phyloP scores from a whole-genome alignment of 2,113 vertebrate genomes.

The Psittacula cyanocephala region DNA sequence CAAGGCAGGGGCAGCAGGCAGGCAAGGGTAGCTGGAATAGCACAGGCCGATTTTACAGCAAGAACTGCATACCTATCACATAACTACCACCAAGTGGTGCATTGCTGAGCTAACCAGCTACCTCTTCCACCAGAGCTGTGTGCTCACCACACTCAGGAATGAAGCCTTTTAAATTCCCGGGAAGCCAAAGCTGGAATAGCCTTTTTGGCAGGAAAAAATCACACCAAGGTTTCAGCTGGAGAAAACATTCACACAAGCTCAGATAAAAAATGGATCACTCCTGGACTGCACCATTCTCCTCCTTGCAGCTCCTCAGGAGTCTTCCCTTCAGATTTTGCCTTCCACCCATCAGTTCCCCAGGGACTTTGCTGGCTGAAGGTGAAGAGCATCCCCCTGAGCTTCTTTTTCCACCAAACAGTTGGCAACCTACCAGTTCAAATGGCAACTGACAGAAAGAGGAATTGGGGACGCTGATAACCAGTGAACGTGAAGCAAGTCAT shows the following conservation, averaged over 20 bases:
- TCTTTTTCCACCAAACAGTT: background rate
- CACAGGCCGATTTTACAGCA: background rate
- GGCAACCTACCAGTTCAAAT: background rate
- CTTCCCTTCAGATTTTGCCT: background rate
- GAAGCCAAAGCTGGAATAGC: background rate
- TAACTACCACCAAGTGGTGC: background rate
- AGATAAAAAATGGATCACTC: background rate
- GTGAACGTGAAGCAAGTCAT: background rate
- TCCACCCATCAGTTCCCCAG: background rate
- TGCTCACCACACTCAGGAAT: background rate
- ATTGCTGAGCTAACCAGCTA: background rate
- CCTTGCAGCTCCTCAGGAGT: background rate
- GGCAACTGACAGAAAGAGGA: background rate
- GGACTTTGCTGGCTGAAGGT: background rate
- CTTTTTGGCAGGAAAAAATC: background rate
- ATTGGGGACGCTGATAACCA: background rate
- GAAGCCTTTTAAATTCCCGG: background rate
- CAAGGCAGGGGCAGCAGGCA: background rate
- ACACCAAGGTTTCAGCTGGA: background rate
- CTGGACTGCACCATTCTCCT: background rate
- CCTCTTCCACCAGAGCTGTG: background rate
- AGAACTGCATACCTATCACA: background rate
- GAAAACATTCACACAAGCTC: background rate
- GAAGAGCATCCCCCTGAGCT: background rate
- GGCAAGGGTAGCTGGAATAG: background rate